Percentiles rank a stretch among this genome's conserved stretches.
These are phyloP conservation scores for Meta bourneti DNA, from an alignment of 2,888 invertebrate species.

Conservation along the genomic window DNA sequence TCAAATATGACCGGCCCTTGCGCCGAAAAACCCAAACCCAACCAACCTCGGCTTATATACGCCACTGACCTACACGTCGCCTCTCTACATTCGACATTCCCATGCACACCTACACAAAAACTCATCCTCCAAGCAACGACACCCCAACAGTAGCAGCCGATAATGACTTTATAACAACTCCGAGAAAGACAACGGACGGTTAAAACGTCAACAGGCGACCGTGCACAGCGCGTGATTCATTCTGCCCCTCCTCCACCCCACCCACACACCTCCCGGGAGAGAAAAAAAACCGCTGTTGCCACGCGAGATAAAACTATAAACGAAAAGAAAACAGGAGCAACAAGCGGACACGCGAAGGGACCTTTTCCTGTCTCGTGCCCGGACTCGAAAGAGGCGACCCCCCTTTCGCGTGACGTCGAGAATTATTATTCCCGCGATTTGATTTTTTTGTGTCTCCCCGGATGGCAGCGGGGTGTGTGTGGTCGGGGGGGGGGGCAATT, in stretches of 20 bases:
- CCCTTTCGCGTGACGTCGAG: slow-evolving; percentile 44
- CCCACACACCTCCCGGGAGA: slow-evolving; percentile 3
- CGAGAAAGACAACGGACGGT: background rate
- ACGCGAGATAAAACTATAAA: slow-evolving; percentile 36
- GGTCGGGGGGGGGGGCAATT: slow-evolving; percentile 44
- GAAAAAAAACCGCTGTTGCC: background rate
- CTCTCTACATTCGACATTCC: too few species aligned
- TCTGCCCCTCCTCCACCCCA: background rate
- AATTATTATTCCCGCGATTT: slow-evolving; percentile 35
- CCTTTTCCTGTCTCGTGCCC: slow-evolving; percentile 21
- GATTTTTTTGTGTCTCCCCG: slow-evolving; percentile 23
- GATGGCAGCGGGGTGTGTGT: background rate
- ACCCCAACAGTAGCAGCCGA: too few species aligned
- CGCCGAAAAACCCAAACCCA: too few species aligned
- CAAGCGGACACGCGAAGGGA: slow-evolving; percentile 29
- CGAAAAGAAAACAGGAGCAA: slow-evolving; percentile 26
- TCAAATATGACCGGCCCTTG: too few species aligned
- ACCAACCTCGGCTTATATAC: too few species aligned
- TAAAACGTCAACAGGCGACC: slow-evolving; percentile 19
- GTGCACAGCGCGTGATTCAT: background rate
- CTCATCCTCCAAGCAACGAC: too few species aligned
- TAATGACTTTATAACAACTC: background rate
- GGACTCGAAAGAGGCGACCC: slow-evolving; percentile 43
- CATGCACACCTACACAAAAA: too few species aligned
- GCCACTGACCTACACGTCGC: too few species aligned